Percentiles rank a stretch among this genome's conserved stretches.
Conservation (phyloP, 2,888 invertebrate genomes). For the Rhyacophila evoluta region DNA sequence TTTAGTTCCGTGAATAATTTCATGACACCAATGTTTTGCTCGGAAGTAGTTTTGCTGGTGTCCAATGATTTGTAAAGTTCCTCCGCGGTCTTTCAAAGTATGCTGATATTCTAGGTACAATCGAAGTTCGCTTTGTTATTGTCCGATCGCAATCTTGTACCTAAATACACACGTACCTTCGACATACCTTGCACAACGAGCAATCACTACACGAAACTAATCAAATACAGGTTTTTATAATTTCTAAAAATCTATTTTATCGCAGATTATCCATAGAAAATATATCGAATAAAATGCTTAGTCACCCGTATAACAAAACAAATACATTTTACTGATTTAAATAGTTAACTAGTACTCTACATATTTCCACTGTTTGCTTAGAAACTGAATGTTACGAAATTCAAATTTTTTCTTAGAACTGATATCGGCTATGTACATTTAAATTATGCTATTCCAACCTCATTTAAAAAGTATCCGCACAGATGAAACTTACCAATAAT, state of each 20-base stretch:
- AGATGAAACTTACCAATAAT: background rate
- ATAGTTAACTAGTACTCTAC: too few species aligned
- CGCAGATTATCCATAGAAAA: too few species aligned
- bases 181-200: background rate
- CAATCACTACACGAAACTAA: background rate
- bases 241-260: too few species aligned
- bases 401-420: background rate
- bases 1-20: slow-evolving; percentile 1
- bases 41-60: background rate
- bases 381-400: background rate
- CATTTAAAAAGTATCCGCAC: background rate
- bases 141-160: background rate
- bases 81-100: background rate
- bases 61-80: background rate
- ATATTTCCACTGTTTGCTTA: background rate
- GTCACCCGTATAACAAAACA: too few species aligned
- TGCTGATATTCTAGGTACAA: background rate
- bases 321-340: too few species aligned
- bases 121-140: background rate
- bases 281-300: too few species aligned
- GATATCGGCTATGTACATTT: too few species aligned
- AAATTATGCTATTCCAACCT: background rate
- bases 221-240: background rate
- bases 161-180: background rate
- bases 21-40: background rate